phyloP scores from a whole-genome alignment of 2,888 invertebrate species.

The Macaria notata region DNA sequence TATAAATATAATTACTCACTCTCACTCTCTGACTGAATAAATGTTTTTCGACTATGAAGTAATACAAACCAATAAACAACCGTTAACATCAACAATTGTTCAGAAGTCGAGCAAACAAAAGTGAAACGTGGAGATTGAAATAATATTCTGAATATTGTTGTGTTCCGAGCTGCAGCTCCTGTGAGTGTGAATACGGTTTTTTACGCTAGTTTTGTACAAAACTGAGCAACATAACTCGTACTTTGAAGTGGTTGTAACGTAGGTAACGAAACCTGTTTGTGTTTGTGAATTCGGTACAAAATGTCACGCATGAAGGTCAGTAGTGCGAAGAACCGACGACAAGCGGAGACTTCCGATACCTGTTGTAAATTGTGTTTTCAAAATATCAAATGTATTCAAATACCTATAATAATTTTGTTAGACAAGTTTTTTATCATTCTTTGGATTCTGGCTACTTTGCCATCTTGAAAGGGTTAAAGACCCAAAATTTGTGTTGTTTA shows the following conservation, averaged over 20 bases:
- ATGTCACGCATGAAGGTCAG: constrained; percentile 60
- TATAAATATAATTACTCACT: no score
- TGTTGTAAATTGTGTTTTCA: constrained; percentile 11
- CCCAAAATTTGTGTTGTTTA: no score
- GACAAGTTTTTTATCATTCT: no score
- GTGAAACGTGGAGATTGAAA: background rate
- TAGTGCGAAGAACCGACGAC: constrained; percentile 52
- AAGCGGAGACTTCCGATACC: constrained; percentile 49
- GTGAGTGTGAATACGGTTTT: constrained; percentile 6
- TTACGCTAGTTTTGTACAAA: constrained; percentile 19
- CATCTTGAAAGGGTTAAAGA: no score
- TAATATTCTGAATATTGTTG: background rate
- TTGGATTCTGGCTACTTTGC: no score
- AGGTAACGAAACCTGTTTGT: constrained; percentile 52
- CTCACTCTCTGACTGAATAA: constrained; percentile 13
- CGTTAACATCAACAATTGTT: constrained; percentile 10
- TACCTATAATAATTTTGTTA: background rate
- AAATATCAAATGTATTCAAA: constrained; percentile 2
- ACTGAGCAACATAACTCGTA: constrained; percentile 32
- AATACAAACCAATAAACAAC: constrained; percentile 7
- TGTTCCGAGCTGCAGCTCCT: background rate
- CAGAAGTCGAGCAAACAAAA: background rate
- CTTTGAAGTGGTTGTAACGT: constrained; percentile 38
- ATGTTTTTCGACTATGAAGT: constrained; percentile 26
- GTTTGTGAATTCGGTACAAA: constrained; percentile 55